Evolutionary conservation across 1,140 invertebrate species (phyloP).

Genomic region (Cydia amplana): DNA sequence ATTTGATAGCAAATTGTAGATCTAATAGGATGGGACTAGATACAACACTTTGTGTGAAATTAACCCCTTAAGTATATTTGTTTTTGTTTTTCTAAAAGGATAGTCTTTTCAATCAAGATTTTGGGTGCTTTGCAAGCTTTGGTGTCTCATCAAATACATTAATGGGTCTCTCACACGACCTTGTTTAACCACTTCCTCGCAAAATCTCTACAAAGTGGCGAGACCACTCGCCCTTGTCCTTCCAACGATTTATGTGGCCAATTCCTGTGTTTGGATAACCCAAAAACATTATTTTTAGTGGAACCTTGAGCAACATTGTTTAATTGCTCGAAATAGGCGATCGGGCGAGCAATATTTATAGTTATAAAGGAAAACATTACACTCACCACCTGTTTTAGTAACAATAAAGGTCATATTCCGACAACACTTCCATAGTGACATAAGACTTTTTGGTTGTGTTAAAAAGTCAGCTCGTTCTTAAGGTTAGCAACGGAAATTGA

Average conservation of each 20-base stretch:
- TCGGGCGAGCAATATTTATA: slow-evolving; percentile 22
- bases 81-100: too few relatives aligned
- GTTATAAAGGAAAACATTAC: slow-evolving; percentile 25
- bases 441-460: not conserved
- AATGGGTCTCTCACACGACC: not conserved
- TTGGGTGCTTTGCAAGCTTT: too few relatives aligned
- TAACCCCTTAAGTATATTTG: too few relatives aligned
- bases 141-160: too few relatives aligned
- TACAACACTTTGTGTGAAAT: too few relatives aligned
- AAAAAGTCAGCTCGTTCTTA: not conserved
- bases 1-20: too few relatives aligned
- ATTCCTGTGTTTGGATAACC: slow-evolving; percentile 21
- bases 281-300: slow-evolving; percentile 26
- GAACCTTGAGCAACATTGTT: slow-evolving; percentile 27
- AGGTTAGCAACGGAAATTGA: not conserved
- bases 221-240: slow-evolving; percentile 13
- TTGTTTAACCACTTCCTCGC: not conserved
- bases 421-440: not conserved
- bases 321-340: slow-evolving; percentile 19
- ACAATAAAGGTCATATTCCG: not conserved
- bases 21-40: too few relatives aligned
- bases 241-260: slow-evolving; percentile 3
- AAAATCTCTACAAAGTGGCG: not conserved
- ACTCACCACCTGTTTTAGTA: slow-evolving; percentile 6
- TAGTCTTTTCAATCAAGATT: too few relatives aligned